phyloP scores from a whole-genome alignment of 2,888 invertebrate genomes.

The Agrotis clavis region DNA sequence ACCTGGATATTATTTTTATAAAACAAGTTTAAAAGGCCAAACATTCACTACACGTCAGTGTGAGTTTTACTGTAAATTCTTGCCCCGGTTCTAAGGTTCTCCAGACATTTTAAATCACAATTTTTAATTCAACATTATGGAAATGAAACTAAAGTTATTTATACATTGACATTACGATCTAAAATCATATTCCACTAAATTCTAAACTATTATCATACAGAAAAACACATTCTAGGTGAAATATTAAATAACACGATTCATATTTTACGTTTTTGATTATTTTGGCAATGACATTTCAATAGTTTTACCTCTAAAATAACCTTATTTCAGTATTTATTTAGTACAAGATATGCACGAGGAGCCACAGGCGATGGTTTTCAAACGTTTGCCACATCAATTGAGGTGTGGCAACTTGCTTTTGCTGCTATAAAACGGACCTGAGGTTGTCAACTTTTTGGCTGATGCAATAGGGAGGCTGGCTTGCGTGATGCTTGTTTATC shows the following conservation, averaged over 20 bases:
- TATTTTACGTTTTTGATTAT: conserved; percentile 31
- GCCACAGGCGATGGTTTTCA: conserved; percentile 61
- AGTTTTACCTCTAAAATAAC: conserved; percentile 29
- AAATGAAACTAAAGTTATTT: neutral
- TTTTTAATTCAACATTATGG: neutral
- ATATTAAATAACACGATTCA: conserved; percentile 13
- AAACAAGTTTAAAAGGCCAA: conserved; percentile 17
- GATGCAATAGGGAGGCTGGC: conserved; percentile 84
- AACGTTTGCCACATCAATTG: conserved; percentile 64
- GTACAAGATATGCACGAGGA: conserved; percentile 48
- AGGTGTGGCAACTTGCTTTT: conserved; percentile 78
- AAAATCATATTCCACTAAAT: conserved; percentile 4
- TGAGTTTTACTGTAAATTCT: conserved; percentile 5
- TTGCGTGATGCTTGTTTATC: conserved; percentile 82
- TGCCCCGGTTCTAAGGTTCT: neutral
- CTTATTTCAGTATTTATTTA: conserved; percentile 32
- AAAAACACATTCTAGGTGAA: neutral
- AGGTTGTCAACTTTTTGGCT: conserved; percentile 83
- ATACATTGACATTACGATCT: conserved; percentile 11
- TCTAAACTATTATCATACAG: neutral
- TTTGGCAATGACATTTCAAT: conserved; percentile 62
- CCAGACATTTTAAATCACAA: neutral
- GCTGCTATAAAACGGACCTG: conserved; percentile 74
- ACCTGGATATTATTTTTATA: conserved; percentile 17
- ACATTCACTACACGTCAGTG: neutral